These are phyloP conservation scores for Trachelus stipa DNA, from an alignment of 2,888 invertebrate genomes.

Conservation along the genomic window DNA sequence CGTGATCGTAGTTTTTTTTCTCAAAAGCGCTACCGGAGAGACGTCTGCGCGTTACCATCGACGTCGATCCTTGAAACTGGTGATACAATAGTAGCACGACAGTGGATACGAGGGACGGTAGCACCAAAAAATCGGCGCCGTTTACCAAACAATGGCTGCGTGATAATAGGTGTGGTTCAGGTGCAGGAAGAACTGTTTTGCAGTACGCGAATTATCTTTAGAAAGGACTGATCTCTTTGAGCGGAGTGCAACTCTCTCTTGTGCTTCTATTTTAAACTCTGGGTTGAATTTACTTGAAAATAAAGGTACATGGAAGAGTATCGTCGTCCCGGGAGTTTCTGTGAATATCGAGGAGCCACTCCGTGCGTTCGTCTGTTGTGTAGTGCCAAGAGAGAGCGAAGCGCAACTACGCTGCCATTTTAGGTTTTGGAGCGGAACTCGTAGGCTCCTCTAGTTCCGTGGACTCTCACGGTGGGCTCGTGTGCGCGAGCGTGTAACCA, in stretches of 20 bases:
- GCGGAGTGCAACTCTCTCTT: neutral
- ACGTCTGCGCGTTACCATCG: neutral
- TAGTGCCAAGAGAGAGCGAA: constrained; percentile 24
- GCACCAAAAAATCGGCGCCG: neutral
- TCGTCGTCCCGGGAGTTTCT: neutral
- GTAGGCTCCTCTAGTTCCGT: neutral
- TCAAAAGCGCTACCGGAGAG: neutral
- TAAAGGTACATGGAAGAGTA: neutral
- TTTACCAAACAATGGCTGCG: constrained; percentile 18
- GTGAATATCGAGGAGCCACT: neutral
- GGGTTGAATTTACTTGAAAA: neutral
- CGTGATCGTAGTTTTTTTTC: constrained; percentile 1
- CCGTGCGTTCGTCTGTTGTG: neutral
- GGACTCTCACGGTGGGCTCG: constrained; percentile 6
- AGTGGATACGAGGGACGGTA: neutral
- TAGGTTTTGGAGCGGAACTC: constrained; percentile 27
- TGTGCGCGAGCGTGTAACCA: neutral
- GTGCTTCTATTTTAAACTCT: neutral
- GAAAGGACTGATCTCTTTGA: neutral
- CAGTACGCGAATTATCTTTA: neutral
- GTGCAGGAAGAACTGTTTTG: constrained; percentile 14
- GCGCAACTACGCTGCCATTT: constrained; percentile 39
- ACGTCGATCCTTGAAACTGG: neutral
- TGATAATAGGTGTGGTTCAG: constrained; percentile 20
- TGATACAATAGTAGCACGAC: neutral